phyloP scores from a whole-genome alignment of 30 jellyfish, hydroid and myxozoan species.

The Hydra vulgaris region DNA sequence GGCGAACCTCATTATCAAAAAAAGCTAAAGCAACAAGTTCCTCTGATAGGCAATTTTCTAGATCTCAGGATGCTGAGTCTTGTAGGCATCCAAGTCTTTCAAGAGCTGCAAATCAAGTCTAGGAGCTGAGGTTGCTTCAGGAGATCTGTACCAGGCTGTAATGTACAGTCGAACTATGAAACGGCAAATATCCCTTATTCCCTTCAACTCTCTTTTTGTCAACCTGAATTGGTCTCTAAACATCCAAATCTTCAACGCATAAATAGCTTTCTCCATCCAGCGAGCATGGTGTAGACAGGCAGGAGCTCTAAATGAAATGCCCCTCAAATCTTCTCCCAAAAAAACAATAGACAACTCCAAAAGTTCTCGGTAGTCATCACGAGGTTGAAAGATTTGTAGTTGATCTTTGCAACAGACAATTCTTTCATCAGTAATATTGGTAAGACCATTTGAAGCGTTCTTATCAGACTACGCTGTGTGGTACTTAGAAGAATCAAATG shows the following conservation, averaged over 20 bases:
- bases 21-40: not conserved
- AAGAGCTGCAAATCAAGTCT: not conserved
- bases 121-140: slow-evolving; percentile 12
- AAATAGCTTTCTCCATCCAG: slow-evolving; percentile 8
- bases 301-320: not conserved
- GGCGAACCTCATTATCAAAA: not conserved
- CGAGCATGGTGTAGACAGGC: slow-evolving; percentile 7
- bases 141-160: slow-evolving; percentile 15
- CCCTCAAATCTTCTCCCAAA: slow-evolving; percentile 4
- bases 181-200: not conserved
- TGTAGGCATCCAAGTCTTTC: too few species aligned
- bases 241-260: slow-evolving; percentile 6
- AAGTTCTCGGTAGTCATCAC: slow-evolving; percentile 26
- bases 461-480: not conserved
- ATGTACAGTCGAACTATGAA: slow-evolving; percentile 6
- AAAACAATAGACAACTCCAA: slow-evolving; percentile 18
- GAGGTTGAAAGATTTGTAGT: not conserved
- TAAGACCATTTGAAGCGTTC: not conserved
- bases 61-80: not conserved
- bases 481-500: not conserved
- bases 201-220: not conserved
- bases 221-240: slow-evolving; percentile 5
- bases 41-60: not conserved
- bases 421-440: not conserved
- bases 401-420: not conserved